phyloP scores from a whole-genome alignment of 2,797 vertebrate genomes.

The Distichodus sexfasciatus region DNA sequence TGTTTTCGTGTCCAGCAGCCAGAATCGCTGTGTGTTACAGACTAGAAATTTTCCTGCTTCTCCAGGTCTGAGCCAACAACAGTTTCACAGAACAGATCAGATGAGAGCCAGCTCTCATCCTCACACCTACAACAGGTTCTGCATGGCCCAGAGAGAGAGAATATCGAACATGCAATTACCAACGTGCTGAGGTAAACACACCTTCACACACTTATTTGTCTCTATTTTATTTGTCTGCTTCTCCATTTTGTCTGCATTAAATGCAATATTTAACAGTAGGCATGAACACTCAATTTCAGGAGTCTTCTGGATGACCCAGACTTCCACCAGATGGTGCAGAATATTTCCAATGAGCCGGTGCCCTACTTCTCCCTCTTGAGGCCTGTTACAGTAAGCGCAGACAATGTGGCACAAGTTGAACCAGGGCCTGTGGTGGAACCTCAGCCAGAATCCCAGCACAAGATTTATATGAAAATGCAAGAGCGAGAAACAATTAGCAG shows the following conservation, averaged over 20 bases:
- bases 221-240: too few species aligned
- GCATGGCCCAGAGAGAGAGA: conserved; percentile 49
- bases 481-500: conserved; percentile 58
- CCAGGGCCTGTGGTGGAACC: not conserved
- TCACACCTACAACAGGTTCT: not conserved
- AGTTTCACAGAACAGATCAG: not conserved
- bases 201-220: not conserved
- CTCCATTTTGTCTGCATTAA: too few species aligned
- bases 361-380: conserved; percentile 78
- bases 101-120: not conserved
- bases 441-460: not conserved
- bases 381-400: not conserved
- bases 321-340: conserved; percentile 70
- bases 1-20: not conserved
- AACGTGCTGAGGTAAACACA: conserved; percentile 46
- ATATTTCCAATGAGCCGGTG: conserved; percentile 65
- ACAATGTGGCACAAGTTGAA: too few species aligned
- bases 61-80: conserved; percentile 44
- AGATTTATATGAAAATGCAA: conserved; percentile 8
- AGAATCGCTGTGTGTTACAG: not conserved
- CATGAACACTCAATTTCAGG: conserved; percentile 58
- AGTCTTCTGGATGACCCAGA: conserved; percentile 76
- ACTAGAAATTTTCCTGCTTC: not conserved
- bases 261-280: not conserved
- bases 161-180: conserved; percentile 51